phyloP scores from a whole-genome alignment of 2,888 invertebrate genomes.

The Ochropacha duplaris region DNA sequence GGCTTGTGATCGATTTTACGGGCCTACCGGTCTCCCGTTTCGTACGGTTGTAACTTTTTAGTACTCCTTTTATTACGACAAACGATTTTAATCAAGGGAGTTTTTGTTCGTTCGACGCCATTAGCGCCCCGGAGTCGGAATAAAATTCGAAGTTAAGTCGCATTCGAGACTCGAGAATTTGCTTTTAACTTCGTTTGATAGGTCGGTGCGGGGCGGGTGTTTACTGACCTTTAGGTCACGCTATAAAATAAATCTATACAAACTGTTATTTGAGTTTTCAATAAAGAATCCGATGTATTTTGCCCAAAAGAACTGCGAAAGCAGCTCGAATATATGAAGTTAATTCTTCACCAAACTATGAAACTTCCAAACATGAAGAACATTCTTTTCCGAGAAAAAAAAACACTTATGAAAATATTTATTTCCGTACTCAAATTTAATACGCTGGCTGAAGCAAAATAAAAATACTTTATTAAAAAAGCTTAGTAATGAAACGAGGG shows the following conservation, averaged over 20 bases:
- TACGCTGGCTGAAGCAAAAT: conserved; percentile 3
- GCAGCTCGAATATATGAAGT: background rate
- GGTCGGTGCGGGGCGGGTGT: conserved; percentile 44
- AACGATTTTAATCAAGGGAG: conserved; percentile 83
- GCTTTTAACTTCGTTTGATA: conserved; percentile 73
- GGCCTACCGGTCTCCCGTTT: conserved; percentile 72
- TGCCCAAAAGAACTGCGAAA: background rate
- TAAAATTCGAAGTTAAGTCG: conserved; percentile 74
- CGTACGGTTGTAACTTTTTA: conserved; percentile 80
- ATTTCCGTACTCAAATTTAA: conserved; percentile 16
- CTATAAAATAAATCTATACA: conserved; percentile 33
- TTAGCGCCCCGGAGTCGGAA: conserved; percentile 71
- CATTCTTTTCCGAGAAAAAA: background rate
- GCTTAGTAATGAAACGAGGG: background rate
- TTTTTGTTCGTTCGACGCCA: conserved; percentile 76
- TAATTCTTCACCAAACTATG: background rate
- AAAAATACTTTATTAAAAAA: background rate
- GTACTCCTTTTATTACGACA: conserved; percentile 81
- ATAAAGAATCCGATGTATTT: conserved; percentile 11
- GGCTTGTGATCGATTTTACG: conserved; percentile 77
- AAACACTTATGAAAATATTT: background rate
- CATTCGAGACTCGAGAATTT: conserved; percentile 70
- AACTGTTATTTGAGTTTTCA: conserved; percentile 26
- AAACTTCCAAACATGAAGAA: background rate
- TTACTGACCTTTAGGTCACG: conserved; percentile 30